Percentiles rank a stretch among this genome's conserved stretches.
phyloP scores from a whole-genome alignment of 2,113 vertebrate species.

The Leptosomus discolor region DNA sequence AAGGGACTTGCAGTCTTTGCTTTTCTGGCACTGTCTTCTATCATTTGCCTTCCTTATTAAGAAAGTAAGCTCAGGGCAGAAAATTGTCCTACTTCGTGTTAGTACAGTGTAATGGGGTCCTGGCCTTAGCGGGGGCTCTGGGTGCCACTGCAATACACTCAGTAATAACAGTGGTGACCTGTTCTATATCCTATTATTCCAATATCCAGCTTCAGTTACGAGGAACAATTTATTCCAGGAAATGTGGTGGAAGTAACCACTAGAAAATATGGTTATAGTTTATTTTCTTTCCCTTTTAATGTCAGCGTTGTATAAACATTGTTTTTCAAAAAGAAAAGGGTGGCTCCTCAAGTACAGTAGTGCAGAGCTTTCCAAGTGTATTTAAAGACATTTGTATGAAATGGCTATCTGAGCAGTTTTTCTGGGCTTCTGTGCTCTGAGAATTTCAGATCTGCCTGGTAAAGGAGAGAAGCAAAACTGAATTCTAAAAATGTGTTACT shows the following conservation, averaged over 20 bases:
- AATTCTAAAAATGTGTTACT: accelerated
- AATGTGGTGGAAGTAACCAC: neutral
- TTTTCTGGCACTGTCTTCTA: neutral
- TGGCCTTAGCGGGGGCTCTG: neutral
- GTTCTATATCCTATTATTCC: neutral
- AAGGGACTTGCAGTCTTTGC: neutral
- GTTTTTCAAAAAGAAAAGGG: neutral
- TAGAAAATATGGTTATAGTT: neutral
- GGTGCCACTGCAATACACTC: neutral
- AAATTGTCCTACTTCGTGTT: neutral
- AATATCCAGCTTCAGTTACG: neutral
- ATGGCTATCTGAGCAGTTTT: neutral
- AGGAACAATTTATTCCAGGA: conserved; percentile 3
- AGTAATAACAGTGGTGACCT: neutral
- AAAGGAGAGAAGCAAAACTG: neutral
- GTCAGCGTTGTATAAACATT: neutral
- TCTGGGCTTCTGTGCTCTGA: neutral
- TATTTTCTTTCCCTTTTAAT: neutral
- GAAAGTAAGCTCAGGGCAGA: neutral
- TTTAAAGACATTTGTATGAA: neutral
- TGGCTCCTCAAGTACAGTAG: neutral
- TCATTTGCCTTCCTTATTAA: conserved; percentile 15
- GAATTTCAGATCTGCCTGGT: neutral
- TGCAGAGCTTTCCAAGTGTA: neutral
- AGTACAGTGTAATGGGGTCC: neutral